phyloP scores from a whole-genome alignment of 53 echinoderm and acorn worm species.

The Glandiceps talaboti region DNA sequence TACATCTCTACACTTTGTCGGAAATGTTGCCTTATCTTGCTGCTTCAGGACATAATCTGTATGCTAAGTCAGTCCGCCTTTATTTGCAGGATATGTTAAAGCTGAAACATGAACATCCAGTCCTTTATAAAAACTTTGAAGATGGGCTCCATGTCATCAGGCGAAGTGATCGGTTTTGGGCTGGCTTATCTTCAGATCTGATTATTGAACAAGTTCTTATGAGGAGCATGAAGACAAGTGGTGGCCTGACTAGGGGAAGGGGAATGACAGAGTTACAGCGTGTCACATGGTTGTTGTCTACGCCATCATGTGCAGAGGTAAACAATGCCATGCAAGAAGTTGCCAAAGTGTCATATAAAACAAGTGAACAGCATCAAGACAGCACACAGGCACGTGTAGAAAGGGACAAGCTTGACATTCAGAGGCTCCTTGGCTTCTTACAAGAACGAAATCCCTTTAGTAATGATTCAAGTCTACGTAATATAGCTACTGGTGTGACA shows the following conservation, averaged over 20 bases:
- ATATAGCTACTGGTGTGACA: constrained; percentile 19
- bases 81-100: constrained; percentile 22
- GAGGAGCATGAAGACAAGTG: constrained; percentile 21
- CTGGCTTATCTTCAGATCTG: constrained; percentile 27
- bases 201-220: constrained; percentile 21
- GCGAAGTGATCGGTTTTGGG: constrained; percentile 18
- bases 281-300: constrained; percentile 15
- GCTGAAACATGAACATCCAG: constrained; percentile 9
- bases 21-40: constrained; percentile 24
- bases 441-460: constrained; percentile 35
- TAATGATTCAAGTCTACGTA: constrained; percentile 20
- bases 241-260: constrained; percentile 18
- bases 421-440: constrained; percentile 20
- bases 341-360: constrained; percentile 22
- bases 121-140: constrained; percentile 13
- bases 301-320: constrained; percentile 34
- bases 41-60: constrained; percentile 31
- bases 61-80: constrained; percentile 22
- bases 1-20: constrained; percentile 7
- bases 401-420: constrained; percentile 25
- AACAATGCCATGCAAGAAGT: constrained; percentile 50
- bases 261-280: constrained; percentile 15
- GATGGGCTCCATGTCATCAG: constrained; percentile 14
- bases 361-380: constrained; percentile 50
- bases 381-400: constrained; percentile 13